Base-by-base conservation (phyloP, 2,113 vertebrate genomes). In the Carollia perspicillata region DNA sequence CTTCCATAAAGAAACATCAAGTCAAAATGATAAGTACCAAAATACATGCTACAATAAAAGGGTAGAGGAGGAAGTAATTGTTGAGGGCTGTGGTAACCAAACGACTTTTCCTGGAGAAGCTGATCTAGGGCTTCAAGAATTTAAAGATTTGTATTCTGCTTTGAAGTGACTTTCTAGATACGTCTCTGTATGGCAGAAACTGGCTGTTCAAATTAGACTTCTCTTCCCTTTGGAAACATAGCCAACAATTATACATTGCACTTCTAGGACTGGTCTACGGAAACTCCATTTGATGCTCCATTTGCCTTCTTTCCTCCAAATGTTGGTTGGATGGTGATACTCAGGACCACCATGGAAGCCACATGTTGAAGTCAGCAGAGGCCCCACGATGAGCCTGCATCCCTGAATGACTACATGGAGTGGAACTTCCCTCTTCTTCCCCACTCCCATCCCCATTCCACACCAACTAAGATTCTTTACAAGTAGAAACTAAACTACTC, bases 401-500 rank as follows among this genome's bases (percentile, higher is more conserved):
- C 47, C 28, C 42, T 94, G 51, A 91, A n/a, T 5, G 37, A 58
- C n/a, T 4, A 23, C 11, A 2, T 17, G 72, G 28, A 74, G 26
- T 1, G 1, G 7, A 77, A 87, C 0, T 2, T 18, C 44, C 17
- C 9, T 33, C 23, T 58, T 58, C 4, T 0, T 53, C 6, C 1
- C 20, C 13, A 22, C 8, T 1, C 4, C 0, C 14, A 22, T 8
- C 16, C 26, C 33, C 8, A 23, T 9, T 60, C 42, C n/a, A 42
- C 3, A 69, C 8, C n/a, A 66, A 77, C 33, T 44, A 23, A 3
- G 18, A 3, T 40, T 53, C 20, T 78, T 93, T 75, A 55, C 22
- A 26, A 79, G 51, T 75, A n/a, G 66, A 90, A 97, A 90, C 14
- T 42, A 22, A 72, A 14, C 9, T 53, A 53, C 33, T 96, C 28